Base-by-base conservation (phyloP, 2,888 invertebrate species). In the Meteorus colon region DNA sequence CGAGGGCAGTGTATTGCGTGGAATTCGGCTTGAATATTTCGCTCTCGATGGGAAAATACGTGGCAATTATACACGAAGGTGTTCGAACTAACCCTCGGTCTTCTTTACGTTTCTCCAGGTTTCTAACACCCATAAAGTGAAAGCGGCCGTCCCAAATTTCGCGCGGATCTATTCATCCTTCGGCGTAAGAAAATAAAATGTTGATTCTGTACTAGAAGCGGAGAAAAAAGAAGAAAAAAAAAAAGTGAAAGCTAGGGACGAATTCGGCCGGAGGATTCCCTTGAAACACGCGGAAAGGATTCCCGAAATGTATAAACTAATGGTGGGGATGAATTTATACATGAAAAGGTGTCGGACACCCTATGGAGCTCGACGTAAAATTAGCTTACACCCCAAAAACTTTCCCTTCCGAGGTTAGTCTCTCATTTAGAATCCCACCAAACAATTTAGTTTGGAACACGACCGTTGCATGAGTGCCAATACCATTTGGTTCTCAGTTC, bases 171-270 rank as follows among this genome's bases (percentile, higher is more conserved):
- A 62, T 60, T 24, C 29, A 19, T 69, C 37, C 34, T 66, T 8
- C n/a, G 6, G 4, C 55, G 4, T 4, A 24, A 37, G 31, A 55
- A 71, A 66, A 69, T 63, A 69, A 75, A 71, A 19, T 27, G 55
- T 27, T 55, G 37, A 31, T 24, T 37, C 73, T 74, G 70, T 76
- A 70, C 60, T 77, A 24, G 41, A 41, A 41, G 41, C 41, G 0
- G 41, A 41, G 12, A 12, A 12, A 12, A 41, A 67, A 65, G 65
- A 45, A 45, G 14, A 48, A 73, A 37, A 69, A 75, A 84, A 85
- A 87, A 86, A 86, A 85, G 86, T 86, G 87, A 88, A 88, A 88
- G 88, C 85, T 84, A 73, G 77, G 77, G 80, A 79, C 66, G 59
- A 48, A n/a, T 4, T 48, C 55, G 72, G 10, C 31, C 41, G 29